Base-by-base conservation (phyloP, 2,113 vertebrate species). In the Rhabdornis inornatus region DNA sequence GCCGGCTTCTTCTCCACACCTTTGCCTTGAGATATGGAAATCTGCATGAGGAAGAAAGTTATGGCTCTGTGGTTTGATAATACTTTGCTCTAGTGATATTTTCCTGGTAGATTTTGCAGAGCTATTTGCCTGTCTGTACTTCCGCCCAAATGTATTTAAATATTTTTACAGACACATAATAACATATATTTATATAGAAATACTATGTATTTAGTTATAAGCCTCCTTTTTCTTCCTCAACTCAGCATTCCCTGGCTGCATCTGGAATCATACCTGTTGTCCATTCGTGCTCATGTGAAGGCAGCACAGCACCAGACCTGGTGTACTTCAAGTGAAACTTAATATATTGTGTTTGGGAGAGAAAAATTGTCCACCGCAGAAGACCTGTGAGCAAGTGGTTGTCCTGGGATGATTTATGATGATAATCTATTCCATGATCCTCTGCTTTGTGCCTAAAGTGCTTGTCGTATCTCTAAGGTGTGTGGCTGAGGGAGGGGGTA, bases 401-500 rank as follows among this genome's bases (percentile, higher is more conserved):
- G 47, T 60, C 27, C 37, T 42, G 45, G 37, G 37, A 22, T 28
- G 63, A 44, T 52, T 59, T 12, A 44, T 37, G 31, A 27, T 7
- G 45, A 59, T 12, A 31, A 77, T 37, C 53, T 52, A 4, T 44
- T 50, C 63, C 53, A 22, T 2, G 44, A 44, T 3, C 9, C 10
- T 59, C 25, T 1, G 4, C 35, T 59, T 12, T 27, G 45, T 52
- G 53, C 42, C 31, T 25, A 2, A 59, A 60, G 39, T 13, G 17
- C 22, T 5, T 37, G 45, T 22, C 9, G 14, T 44, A 37, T 12
- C 45, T 52, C 18, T 37, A 27, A 50, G 25, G 42, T 9, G 42
- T n/a, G 50, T 7, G 60, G 27, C 61, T 7, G 9, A 2, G 4
- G 6, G 2, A 24, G 30, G 10, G 9, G 13, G 21, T 4, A 14